Conservation (phyloP, 2,113 vertebrate genomes). For the Danionella cerebrum region DNA sequence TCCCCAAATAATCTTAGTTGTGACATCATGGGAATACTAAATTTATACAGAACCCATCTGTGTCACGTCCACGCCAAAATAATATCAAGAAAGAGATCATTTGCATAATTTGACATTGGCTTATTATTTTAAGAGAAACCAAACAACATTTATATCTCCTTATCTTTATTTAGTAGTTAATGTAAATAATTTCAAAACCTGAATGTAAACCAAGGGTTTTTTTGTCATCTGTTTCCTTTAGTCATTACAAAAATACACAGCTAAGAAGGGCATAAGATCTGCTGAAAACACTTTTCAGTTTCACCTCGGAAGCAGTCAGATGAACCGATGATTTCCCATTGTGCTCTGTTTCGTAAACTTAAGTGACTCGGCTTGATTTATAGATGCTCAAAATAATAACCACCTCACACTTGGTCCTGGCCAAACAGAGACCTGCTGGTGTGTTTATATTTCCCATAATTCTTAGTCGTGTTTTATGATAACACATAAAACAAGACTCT, state of each 20-base stretch:
- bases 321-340: not conserved
- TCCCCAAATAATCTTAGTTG: too few species aligned
- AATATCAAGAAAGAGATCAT: too few species aligned
- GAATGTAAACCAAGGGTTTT: not conserved
- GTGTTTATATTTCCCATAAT: not conserved
- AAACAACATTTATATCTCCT: too few species aligned
- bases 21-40: too few species aligned
- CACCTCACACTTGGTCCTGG: not conserved
- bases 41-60: too few species aligned
- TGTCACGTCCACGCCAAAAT: too few species aligned
- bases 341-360: not conserved
- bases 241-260: too few species aligned
- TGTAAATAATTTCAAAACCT: not conserved
- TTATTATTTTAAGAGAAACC: too few species aligned
- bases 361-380: not conserved
- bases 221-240: not conserved
- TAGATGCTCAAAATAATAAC: not conserved
- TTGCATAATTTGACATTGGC: too few species aligned
- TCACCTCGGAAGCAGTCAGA: not conserved
- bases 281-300: not conserved
- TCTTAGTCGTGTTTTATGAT: not conserved
- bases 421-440: conserved; percentile 2
- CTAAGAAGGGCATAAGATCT: not conserved
- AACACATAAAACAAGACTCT: not conserved
- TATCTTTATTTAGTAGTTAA: not conserved